Evolutionary conservation across 2,888 invertebrate genomes (phyloP).

Genomic region (Tiphia femorata): DNA sequence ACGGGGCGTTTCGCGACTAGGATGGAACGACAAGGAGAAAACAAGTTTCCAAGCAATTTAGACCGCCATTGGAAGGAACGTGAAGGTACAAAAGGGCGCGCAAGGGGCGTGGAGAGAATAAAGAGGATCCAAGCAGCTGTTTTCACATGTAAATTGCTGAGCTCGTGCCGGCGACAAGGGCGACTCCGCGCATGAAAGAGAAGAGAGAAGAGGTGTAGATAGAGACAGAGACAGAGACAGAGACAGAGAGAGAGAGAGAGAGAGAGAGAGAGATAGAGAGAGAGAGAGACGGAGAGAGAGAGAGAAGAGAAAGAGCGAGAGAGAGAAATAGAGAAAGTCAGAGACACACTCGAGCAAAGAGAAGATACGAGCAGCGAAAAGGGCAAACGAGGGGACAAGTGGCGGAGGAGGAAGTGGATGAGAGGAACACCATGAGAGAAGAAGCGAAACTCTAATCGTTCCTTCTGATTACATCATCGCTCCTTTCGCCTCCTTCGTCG

Average conservation of each 20-base stretch:
- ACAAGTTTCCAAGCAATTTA: too few species aligned
- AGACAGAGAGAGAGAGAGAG: too few species aligned
- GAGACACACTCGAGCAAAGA: background rate
- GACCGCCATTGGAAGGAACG: too few species aligned
- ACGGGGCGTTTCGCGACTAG: too few species aligned
- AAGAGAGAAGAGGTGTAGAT: too few species aligned
- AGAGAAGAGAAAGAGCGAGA: too few species aligned
- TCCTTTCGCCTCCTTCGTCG: background rate
- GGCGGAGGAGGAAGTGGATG: background rate
- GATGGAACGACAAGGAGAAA: too few species aligned
- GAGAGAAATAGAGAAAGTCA: too few species aligned
- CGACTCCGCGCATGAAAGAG: constrained; percentile 3
- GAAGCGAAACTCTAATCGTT: background rate
- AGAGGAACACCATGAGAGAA: background rate
- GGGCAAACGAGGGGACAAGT: background rate
- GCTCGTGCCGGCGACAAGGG: constrained; percentile 17
- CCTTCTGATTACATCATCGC: constrained; percentile 1
- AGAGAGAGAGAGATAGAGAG: too few species aligned
- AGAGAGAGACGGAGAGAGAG: too few species aligned
- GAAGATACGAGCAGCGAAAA: background rate
- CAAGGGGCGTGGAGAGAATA: constrained; percentile 7
- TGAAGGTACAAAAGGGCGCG: background rate
- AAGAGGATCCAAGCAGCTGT: constrained; percentile 19
- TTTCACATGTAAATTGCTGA: constrained; percentile 27
- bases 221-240: too few species aligned